Percentiles rank a stretch among this genome's conserved stretches.
Conservation (phyloP, 2,113 vertebrate genomes). For the Eurypyga helias region DNA sequence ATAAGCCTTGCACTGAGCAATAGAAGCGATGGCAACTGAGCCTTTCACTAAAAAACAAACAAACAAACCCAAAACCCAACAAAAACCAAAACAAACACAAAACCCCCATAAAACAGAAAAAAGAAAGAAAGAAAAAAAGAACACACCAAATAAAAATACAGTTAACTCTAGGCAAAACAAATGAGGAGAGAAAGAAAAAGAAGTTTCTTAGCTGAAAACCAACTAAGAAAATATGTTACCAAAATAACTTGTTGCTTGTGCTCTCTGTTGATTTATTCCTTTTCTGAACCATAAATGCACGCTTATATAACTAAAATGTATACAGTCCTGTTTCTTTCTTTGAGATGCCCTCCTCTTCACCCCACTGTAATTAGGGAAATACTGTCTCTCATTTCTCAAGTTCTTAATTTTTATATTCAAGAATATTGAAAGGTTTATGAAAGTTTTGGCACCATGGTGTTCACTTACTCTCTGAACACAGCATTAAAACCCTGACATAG, state of each 20-base stretch:
- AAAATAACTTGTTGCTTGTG: background rate
- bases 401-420: background rate
- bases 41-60: background rate
- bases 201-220: background rate
- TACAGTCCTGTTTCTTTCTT: background rate
- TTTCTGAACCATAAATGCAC: background rate
- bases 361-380: background rate
- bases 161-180: background rate
- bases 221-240: background rate
- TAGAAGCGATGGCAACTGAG: background rate
- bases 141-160: background rate
- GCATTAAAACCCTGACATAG: background rate
- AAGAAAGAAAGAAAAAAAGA: background rate
- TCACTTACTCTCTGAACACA: background rate
- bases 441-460: background rate
- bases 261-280: background rate
- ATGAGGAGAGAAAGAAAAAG: background rate
- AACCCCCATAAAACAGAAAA: too few relatives aligned
- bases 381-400: background rate
- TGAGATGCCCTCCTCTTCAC: background rate
- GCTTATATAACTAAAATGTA: background rate
- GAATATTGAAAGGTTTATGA: background rate
- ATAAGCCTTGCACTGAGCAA: background rate
- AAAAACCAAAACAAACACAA: too few relatives aligned
- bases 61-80: too few relatives aligned